Percentiles rank a stretch among this genome's conserved stretches.
Evolutionary conservation across 1,140 invertebrate species (phyloP).

Genomic region (Chymomyza costata): DNA sequence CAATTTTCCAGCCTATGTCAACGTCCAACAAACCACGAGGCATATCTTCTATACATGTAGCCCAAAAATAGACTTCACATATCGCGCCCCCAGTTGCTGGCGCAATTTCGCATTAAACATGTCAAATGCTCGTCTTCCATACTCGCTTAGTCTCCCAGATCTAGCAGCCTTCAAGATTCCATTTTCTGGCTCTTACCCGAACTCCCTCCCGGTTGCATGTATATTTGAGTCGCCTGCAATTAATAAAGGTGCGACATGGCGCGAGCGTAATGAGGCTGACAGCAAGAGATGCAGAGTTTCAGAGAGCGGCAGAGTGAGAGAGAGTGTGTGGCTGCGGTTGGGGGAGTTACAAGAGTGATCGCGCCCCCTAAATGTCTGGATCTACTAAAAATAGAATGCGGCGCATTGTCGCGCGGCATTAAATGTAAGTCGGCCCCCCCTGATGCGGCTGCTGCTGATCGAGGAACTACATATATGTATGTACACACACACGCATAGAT

Average conservation of each 20-base stretch:
- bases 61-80: slow-evolving; percentile 42
- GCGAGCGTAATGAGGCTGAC: slow-evolving; percentile 6
- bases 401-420: not conserved
- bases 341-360: too few species aligned
- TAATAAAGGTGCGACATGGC: slow-evolving; percentile 68
- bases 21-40: slow-evolving; percentile 36
- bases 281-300: not conserved
- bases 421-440: too few species aligned
- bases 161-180: too few species aligned
- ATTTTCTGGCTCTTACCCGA: too few species aligned
- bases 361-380: slow-evolving; percentile 25
- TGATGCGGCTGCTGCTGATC: too few species aligned
- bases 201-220: too few species aligned
- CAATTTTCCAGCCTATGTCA: slow-evolving; percentile 64
- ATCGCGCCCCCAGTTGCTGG: slow-evolving; percentile 1
- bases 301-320: not conserved
- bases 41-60: slow-evolving; percentile 28
- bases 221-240: slow-evolving; percentile 49
- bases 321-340: too few species aligned
- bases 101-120: slow-evolving; percentile 70
- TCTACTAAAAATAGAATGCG: slow-evolving; percentile 37
- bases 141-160: too few species aligned
- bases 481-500: not conserved
- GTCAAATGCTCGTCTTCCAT: slow-evolving; percentile 63
- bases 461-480: not conserved